phyloP scores from a whole-genome alignment of 2,888 invertebrate genomes.

The Volucella zonaria region DNA sequence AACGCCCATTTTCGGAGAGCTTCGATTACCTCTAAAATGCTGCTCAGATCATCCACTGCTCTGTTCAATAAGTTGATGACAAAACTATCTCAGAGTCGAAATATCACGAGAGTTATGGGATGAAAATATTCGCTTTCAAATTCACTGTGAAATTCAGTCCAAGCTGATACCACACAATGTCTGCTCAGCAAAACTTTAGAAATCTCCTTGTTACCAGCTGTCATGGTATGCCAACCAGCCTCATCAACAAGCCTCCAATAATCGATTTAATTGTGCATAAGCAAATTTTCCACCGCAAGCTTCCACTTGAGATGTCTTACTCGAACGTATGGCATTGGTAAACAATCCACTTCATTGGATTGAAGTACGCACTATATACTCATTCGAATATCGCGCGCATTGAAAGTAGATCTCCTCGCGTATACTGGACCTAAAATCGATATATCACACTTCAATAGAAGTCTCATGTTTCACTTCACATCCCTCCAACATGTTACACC shows the following conservation, averaged over 20 bases:
- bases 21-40: no score
- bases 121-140: no score
- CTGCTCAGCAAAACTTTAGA: background rate
- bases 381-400: conserved; percentile 19
- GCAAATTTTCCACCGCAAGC: conserved; percentile 15
- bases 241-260: conserved; percentile 2
- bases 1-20: no score
- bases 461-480: conserved; percentile 65
- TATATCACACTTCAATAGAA: conserved; percentile 66
- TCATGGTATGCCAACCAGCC: conserved; percentile 1
- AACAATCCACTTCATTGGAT: background rate
- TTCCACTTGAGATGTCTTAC: conserved; percentile 14
- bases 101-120: no score
- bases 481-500: background rate
- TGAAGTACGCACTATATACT: conserved; percentile 31
- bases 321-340: conserved; percentile 23
- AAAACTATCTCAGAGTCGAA: no score
- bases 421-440: conserved; percentile 19
- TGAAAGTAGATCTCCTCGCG: conserved; percentile 59
- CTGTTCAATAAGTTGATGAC: no score
- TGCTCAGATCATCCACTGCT: no score
- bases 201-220: conserved; percentile 20
- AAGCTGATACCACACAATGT: background rate
- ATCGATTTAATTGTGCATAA: background rate
- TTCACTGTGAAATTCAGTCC: no score